Evolutionary conservation across 2,797 vertebrate genomes (phyloP), one percentile per base, ranked within the genome.

Genomic region (Tangara arthus): DNA sequence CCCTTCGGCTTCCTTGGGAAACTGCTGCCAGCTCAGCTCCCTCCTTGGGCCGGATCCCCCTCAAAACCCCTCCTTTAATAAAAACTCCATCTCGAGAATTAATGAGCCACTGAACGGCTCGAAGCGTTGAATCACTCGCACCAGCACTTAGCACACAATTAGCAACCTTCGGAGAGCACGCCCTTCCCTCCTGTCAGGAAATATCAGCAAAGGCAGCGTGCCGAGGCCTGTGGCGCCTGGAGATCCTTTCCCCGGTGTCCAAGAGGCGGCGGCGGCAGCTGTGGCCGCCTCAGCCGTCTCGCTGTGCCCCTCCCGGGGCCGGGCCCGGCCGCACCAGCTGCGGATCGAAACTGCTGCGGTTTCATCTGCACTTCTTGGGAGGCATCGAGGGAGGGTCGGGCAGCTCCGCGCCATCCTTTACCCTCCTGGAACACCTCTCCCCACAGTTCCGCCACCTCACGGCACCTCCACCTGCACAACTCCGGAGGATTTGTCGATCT

Each of bases 161-260:
- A 47, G 56, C 47, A 28, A 8, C 6, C 9, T 15, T 11, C 26
- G 18, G 59, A 21, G 52, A 42, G 39, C 46, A 35, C 24, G 1
- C 2, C 2, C 66, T 56, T 53, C 12, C 55, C 47, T 15, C 11
- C 6, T 0, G 73, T 34, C 75, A 41, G 34, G 27, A 47, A 71
- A 4, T 0, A 8, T 0, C 55, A 23, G 63, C 63, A 20, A 17
- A 46, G n/a, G 4, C 17, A 0, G 8, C 0, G 3, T 10, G 42
- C 49, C 15, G 41, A 6, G 17, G 63, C 17, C 27, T 6, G 4
- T 7, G 39, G 39, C 56, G 77, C 23, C 60, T 11, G 12, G 3
- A 7, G 11, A 21, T 5, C 12, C 27, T n/a, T 6, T 6, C 3
- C 41, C 17, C 3, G 0, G 22, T 3, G 53, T n/a, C 34, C 71